Evolutionary conservation across 1,140 invertebrate genomes (phyloP).

Genomic region (Drosophila simulans): DNA sequence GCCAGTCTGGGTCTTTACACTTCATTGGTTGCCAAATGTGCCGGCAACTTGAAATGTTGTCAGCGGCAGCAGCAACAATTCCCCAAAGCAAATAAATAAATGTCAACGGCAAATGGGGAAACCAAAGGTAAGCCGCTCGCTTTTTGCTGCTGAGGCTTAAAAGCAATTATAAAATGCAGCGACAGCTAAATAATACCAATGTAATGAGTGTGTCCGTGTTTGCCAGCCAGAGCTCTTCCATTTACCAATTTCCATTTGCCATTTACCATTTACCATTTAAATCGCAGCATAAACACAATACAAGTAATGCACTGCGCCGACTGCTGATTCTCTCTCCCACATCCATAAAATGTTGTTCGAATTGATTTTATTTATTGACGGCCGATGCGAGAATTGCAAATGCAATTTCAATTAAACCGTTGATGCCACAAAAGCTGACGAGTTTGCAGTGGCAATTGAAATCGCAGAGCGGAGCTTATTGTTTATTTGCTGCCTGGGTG

Average conservation of each 20-base stretch:
- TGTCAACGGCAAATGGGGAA: conserved; percentile 65
- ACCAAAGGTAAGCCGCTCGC: conserved; percentile 51
- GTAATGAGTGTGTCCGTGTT: conserved; percentile 4
- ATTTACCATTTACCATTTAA: conserved; percentile 42
- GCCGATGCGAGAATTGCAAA: conserved; percentile 55
- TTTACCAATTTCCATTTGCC: conserved; percentile 15
- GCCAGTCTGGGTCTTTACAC: conserved; percentile 59
- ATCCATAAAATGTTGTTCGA: conserved; percentile 41
- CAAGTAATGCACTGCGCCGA: conserved; percentile 49
- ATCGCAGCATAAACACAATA: conserved; percentile 74
- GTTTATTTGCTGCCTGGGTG: conserved; percentile 38
- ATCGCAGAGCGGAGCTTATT: conserved; percentile 49
- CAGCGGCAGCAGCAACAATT: conserved; percentile 60
- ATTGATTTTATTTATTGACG: conserved; percentile 81
- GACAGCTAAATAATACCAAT: conserved; percentile 38
- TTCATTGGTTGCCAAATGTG: conserved; percentile 74
- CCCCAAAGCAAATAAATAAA: conserved; percentile 80
- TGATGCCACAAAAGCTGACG: conserved; percentile 44
- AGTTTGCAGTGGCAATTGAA: conserved; percentile 45
- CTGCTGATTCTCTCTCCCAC: conserved; percentile 1
- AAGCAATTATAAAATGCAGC: conserved; percentile 80
- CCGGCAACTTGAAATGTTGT: conserved; percentile 69
- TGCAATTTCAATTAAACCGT: conserved; percentile 80
- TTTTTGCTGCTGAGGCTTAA: conserved; percentile 55
- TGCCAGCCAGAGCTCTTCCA: conserved; percentile 11